Percentiles rank a stretch among this genome's conserved stretches.
phyloP scores from a whole-genome alignment of 1,140 invertebrate genomes.

The Euschistus heros region DNA sequence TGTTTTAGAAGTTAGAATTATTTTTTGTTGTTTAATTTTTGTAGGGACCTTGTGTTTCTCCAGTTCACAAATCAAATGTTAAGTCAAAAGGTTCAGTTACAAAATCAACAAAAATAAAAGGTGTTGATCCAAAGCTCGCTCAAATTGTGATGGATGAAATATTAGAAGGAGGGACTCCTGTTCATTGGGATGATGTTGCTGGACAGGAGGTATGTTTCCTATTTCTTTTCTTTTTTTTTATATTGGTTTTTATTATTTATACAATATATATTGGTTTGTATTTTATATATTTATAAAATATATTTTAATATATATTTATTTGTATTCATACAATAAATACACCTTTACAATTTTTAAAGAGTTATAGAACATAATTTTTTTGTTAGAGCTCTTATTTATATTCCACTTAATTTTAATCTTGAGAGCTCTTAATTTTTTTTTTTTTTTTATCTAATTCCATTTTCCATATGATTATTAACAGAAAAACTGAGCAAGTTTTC shows the following conservation, averaged over 20 bases:
- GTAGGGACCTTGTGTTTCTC: constrained; percentile 42
- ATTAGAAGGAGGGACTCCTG: constrained; percentile 62
- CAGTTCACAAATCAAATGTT: constrained; percentile 45
- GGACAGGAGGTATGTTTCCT: constrained; percentile 60
- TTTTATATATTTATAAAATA: background rate
- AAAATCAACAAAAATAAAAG: constrained; percentile 46
- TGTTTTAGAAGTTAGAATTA: background rate
- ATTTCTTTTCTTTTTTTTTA: too few relatives aligned
- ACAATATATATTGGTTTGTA: too few relatives aligned
- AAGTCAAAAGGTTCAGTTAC: constrained; percentile 40
- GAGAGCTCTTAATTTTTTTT: too few relatives aligned
- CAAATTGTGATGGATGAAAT: constrained; percentile 68
- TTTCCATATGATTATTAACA: too few relatives aligned
- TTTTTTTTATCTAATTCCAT: too few relatives aligned
- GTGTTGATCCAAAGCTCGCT: constrained; percentile 81
- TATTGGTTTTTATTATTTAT: too few relatives aligned
- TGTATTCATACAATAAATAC: too few relatives aligned
- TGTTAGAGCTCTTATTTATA: too few relatives aligned
- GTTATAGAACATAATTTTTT: too few relatives aligned
- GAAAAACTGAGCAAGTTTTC: too few relatives aligned
- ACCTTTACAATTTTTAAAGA: too few relatives aligned
- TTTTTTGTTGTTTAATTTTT: constrained; percentile 20
- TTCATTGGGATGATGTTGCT: constrained; percentile 90
- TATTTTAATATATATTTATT: background rate
- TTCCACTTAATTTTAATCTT: too few relatives aligned